Conservation (phyloP, 2,888 invertebrate genomes). For the Xestia rhomboidea region DNA sequence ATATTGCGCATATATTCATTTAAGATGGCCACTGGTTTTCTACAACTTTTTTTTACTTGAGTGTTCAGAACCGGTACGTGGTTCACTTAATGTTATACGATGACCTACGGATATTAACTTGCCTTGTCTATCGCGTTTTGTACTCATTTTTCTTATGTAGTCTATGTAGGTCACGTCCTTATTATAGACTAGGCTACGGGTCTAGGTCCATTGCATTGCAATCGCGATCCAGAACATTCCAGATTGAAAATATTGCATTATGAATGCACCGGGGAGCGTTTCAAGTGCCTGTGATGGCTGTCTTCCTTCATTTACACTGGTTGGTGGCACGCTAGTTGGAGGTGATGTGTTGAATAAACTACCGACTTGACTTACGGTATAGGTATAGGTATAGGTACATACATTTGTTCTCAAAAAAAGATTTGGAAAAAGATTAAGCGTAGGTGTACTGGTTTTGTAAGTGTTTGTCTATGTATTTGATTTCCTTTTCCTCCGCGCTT, state of each 20-base stretch:
- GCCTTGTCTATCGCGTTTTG: conserved; percentile 4
- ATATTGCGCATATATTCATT: conserved; percentile 2
- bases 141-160: conserved; percentile 27
- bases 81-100: neutral
- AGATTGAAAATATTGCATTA: conserved; percentile 12
- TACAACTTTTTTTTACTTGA: neutral
- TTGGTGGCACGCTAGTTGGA: neutral
- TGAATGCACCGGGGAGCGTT: neutral
- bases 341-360: neutral
- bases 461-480: neutral
- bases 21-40: neutral
- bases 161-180: conserved; percentile 46
- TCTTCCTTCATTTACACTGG: neutral
- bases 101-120: neutral
- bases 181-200: conserved; percentile 34
- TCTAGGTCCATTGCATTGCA: conserved; percentile 22
- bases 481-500: neutral
- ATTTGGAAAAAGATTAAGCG: neutral
- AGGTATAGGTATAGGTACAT: neutral
- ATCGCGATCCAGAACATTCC: conserved; percentile 30
- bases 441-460: neutral
- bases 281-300: neutral
- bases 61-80: conserved; percentile 8
- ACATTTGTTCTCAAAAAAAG: neutral
- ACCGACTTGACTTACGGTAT: neutral